These are phyloP conservation scores for Diglossa cyanea DNA, from an alignment of 2,797 vertebrate genomes.

Conservation along the genomic window DNA sequence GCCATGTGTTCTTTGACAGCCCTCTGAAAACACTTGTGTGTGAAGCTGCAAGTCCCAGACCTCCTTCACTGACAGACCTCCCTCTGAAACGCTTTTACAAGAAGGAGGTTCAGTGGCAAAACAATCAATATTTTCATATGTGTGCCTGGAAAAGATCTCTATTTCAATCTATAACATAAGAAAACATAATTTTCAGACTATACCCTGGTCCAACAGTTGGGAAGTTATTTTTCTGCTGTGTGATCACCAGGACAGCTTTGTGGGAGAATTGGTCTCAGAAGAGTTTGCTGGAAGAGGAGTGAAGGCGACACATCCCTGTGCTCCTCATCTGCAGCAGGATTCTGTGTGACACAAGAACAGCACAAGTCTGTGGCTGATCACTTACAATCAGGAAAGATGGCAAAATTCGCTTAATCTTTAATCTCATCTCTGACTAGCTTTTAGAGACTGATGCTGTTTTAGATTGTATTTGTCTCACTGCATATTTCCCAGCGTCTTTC, in stretches of 20 bases:
- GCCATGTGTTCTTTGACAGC: background rate
- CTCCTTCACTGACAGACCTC: background rate
- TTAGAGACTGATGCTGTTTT: background rate
- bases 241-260: background rate
- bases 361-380: background rate
- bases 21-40: background rate
- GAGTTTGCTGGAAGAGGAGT: background rate
- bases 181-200: background rate
- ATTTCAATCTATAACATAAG: background rate
- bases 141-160: background rate
- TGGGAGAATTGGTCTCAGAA: background rate
- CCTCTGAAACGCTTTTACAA: background rate
- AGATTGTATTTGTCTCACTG: background rate
- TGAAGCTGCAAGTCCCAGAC: background rate
- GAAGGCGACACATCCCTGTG: fast-evolving
- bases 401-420: background rate
- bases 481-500: background rate
- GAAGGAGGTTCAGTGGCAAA: background rate
- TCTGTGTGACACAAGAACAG: background rate
- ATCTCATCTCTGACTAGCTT: background rate
- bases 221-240: background rate
- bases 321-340: background rate
- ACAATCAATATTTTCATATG: background rate
- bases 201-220: background rate
- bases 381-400: background rate